Conservation (phyloP, 2,113 vertebrate species). For the Kryptolebias marmoratus region DNA sequence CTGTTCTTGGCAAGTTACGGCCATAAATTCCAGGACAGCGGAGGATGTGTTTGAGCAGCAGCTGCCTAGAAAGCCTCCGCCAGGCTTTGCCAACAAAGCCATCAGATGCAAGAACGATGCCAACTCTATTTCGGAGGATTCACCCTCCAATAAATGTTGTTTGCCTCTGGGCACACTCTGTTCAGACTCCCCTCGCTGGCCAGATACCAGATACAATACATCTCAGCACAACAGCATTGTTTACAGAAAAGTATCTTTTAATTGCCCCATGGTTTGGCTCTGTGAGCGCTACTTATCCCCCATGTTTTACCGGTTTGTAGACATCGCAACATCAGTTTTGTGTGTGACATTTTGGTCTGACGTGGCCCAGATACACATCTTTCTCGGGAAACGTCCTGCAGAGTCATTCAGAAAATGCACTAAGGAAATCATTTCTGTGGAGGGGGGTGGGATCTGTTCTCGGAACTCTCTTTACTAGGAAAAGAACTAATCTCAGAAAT, state of each 20-base stretch:
- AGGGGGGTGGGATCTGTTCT: too few relatives aligned
- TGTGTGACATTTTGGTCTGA: conserved; percentile 6
- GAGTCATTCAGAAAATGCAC: background rate
- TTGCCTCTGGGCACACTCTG: conserved; percentile 14
- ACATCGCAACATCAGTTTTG: background rate
- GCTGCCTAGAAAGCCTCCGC: conserved; percentile 13
- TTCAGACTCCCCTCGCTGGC: conserved; percentile 28
- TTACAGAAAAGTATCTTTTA: conserved; percentile 35
- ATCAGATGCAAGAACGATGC: conserved; percentile 30
- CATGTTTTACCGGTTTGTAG: background rate
- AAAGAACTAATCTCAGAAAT: too few relatives aligned
- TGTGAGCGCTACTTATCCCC: background rate
- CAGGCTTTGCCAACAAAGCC: conserved; percentile 13
- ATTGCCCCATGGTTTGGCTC: conserved; percentile 11
- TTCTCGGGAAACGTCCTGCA: background rate
- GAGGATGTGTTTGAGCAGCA: conserved; percentile 13
- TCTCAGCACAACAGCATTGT: conserved; percentile 30
- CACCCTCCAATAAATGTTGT: conserved; percentile 24
- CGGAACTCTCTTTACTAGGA: too few relatives aligned
- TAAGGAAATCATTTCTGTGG: background rate
- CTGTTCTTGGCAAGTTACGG: background rate
- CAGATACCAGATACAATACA: conserved; percentile 20
- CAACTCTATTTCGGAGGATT: conserved; percentile 22
- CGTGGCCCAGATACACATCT: background rate
- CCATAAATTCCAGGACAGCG: conserved; percentile 13